Base-by-base conservation (phyloP, 2,113 vertebrate genomes). In the Neoarius graeffei region DNA sequence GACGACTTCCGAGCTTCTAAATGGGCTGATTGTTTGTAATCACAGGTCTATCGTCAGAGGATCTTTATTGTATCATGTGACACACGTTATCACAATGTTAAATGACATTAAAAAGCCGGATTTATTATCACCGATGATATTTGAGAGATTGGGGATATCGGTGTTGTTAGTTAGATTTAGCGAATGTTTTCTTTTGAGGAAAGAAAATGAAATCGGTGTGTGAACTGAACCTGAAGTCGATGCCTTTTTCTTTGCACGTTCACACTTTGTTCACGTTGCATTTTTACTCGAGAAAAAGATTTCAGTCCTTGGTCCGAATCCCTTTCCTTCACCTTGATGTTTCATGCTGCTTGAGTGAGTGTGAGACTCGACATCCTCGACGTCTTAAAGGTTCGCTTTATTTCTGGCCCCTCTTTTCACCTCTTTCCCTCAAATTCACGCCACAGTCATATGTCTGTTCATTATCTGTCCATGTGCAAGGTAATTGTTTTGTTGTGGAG, bases 401-500 rank as follows among this genome's bases (percentile, higher is more conserved):
- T 54, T 5, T 25, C 11, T 13, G 11, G 5, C 23, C 7, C 25
- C 0, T 30, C 1, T 57, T 30, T 42, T 62, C 19, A 7, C 5
- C 57, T 82, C 0, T 7, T 82, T 82, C 6, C 8, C 30, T 62
- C 20, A 3, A 62, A 62, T 5, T 27, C 56, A 20, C 17, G 15
- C 56, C 0, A 15, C 27, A 4, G n/a, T 9, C 15, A 59, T 11
- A 10, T 35, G 79, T 71, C 19, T 35, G 83, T 52, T 71, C 14
- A 84, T 56, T 71, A 84, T 13, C 83, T 56, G 83, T 73, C 25
- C 52, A 13, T 9, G 27, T 57, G 27, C 20, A 27, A 30, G 66
- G n/a, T 73, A 73, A 85, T 85, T 71, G 83, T 73, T 85, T 27
- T 27, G 62, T 52, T 7, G 3, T 54, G 62, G 42, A 67, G 62